Conservation (phyloP, 2,113 vertebrate species). For the Heliornis fulica region DNA sequence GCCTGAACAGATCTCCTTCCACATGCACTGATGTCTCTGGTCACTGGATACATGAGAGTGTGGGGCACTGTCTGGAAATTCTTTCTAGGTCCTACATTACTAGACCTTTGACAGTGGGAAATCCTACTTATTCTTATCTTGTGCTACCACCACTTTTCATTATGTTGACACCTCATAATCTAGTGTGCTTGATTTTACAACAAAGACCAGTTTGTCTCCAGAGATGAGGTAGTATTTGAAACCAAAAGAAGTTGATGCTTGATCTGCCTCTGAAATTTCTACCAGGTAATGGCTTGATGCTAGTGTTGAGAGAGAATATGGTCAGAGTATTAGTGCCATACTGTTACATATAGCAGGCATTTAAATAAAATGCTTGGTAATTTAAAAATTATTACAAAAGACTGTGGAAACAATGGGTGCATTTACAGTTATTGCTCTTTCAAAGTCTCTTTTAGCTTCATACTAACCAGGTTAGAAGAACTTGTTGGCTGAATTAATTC, state of each 20-base stretch:
- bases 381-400: background rate
- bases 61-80: background rate
- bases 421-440: background rate
- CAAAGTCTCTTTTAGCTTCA: background rate
- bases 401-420: background rate
- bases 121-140: background rate
- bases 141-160: background rate
- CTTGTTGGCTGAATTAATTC: background rate
- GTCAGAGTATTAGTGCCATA: background rate
- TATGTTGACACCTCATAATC: background rate
- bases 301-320: background rate
- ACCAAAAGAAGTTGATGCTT: background rate
- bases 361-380: background rate
- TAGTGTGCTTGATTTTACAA: background rate
- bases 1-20: background rate
- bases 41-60: fast-evolving
- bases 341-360: background rate
- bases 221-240: background rate
- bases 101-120: background rate
- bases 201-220: background rate
- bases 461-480: background rate
- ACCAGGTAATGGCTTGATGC: background rate
- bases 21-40: background rate
- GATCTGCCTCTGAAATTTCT: background rate
- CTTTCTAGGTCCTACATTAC: background rate